phyloP scores from a whole-genome alignment of 2,113 vertebrate genomes.

The Lasiurus cinereus region DNA sequence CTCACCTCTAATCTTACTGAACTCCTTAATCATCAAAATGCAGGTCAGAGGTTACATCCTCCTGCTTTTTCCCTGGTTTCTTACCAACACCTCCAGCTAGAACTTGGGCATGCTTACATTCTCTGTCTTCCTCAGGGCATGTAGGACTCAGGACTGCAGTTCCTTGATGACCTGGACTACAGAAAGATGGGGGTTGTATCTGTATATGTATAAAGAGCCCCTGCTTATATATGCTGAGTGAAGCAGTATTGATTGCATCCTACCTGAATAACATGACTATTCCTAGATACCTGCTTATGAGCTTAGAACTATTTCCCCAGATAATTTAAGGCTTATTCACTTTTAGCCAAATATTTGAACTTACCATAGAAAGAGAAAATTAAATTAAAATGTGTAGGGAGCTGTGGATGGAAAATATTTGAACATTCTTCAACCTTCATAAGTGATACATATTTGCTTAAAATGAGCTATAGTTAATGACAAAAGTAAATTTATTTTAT shows the following conservation, averaged over 20 bases:
- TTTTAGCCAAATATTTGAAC: conserved; percentile 23
- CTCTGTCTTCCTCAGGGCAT: background rate
- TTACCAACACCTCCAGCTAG: background rate
- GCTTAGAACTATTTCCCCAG: conserved; percentile 23
- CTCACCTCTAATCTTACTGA: background rate
- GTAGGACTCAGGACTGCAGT: background rate
- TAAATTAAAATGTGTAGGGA: conserved; percentile 38
- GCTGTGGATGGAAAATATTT: background rate
- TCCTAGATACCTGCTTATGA: background rate
- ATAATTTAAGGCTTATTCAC: background rate
- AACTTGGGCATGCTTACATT: background rate
- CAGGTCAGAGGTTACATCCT: background rate
- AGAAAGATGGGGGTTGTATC: background rate
- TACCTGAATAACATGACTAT: background rate
- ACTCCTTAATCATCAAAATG: background rate
- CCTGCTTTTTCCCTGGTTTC: background rate
- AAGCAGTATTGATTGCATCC: background rate
- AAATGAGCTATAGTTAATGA: conserved; percentile 5
- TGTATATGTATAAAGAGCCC: background rate
- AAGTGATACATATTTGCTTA: background rate
- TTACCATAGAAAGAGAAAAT: background rate
- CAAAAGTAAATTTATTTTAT: background rate
- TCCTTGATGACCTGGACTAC: background rate
- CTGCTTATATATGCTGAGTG: background rate
- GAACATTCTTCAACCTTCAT: conserved; percentile 13